These are phyloP conservation scores for Cladopsammia gracilis DNA, from an alignment of 64 coral and sea anemone genomes.

Conservation along the genomic window DNA sequence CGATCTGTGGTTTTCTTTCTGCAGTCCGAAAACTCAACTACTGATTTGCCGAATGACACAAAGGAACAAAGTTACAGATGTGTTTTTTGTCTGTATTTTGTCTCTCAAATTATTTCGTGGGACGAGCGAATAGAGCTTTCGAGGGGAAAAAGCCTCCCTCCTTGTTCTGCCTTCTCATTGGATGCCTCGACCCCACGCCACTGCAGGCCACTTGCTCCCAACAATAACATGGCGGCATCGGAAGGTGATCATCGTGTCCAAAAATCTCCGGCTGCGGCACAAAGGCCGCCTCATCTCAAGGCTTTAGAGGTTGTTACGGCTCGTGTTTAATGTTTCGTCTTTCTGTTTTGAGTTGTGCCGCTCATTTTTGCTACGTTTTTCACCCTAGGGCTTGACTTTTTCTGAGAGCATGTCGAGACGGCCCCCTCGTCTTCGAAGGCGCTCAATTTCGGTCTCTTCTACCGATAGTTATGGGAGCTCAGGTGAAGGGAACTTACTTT, in stretches of 20 bases:
- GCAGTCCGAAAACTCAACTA: background rate
- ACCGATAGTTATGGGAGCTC: conserved; percentile 99
- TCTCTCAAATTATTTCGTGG: background rate
- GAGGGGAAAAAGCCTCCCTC: background rate
- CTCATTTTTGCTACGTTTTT: conserved; percentile 55
- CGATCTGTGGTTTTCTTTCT: background rate
- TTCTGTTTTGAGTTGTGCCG: conserved; percentile 4
- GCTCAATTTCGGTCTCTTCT: conserved; percentile 99
- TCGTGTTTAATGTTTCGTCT: background rate
- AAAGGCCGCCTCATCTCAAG: conserved; percentile 91
- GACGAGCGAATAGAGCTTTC: background rate
- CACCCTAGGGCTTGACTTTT: conserved; percentile 91
- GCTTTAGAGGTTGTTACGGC: conserved; percentile 79
- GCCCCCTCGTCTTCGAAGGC: conserved; percentile 97
- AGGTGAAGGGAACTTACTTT: conserved; percentile 75
- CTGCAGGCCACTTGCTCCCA: background rate
- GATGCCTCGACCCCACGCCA: conserved; percentile 19
- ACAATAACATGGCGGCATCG: conserved; percentile 89
- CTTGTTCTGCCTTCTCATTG: conserved; percentile 15
- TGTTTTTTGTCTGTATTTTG: background rate
- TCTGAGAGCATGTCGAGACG: conserved; percentile 99
- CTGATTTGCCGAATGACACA: background rate
- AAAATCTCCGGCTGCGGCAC: conserved; percentile 96
- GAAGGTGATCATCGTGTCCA: conserved; percentile 92
- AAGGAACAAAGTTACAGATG: background rate